phyloP scores from a whole-genome alignment of 2,797 vertebrate genomes.

The Okamejei kenojei region DNA sequence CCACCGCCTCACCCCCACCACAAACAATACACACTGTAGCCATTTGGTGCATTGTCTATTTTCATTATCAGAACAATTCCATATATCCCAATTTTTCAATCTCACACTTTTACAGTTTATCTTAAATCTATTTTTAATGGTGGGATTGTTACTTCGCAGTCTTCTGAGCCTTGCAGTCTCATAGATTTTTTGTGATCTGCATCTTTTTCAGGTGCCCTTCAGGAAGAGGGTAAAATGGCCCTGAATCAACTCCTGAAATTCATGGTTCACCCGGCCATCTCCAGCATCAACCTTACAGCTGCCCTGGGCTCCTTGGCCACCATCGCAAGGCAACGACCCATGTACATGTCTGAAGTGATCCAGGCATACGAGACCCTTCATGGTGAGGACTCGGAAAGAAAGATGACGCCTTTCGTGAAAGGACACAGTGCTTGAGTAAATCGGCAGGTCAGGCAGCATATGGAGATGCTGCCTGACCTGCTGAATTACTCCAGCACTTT shows the following conservation, averaged over 20 bases:
- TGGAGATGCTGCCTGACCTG: too few species aligned
- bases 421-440: too few species aligned
- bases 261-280: slow-evolving; percentile 93
- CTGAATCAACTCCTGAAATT: slow-evolving; percentile 86
- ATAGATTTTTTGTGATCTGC: not conserved
- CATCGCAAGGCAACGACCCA: slow-evolving; percentile 83
- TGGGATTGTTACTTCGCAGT: not conserved
- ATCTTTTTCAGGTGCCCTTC: slow-evolving; percentile 58
- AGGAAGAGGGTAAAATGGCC: slow-evolving; percentile 76
- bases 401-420: too few species aligned
- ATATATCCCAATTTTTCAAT: too few species aligned
- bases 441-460: too few species aligned
- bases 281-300: slow-evolving; percentile 90
- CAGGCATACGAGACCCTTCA: slow-evolving; percentile 88
- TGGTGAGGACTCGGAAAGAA: slow-evolving; percentile 56
- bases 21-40: too few species aligned
- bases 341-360: slow-evolving; percentile 95
- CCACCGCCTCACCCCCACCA: not conserved
- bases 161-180: not conserved
- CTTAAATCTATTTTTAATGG: not conserved
- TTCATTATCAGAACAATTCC: too few species aligned
- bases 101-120: not conserved
- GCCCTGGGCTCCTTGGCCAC: slow-evolving; percentile 82
- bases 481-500: too few species aligned
- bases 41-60: too few species aligned